These are phyloP conservation scores for Lithophane socia DNA, from an alignment of 2,888 invertebrate genomes.

Conservation along the genomic window DNA sequence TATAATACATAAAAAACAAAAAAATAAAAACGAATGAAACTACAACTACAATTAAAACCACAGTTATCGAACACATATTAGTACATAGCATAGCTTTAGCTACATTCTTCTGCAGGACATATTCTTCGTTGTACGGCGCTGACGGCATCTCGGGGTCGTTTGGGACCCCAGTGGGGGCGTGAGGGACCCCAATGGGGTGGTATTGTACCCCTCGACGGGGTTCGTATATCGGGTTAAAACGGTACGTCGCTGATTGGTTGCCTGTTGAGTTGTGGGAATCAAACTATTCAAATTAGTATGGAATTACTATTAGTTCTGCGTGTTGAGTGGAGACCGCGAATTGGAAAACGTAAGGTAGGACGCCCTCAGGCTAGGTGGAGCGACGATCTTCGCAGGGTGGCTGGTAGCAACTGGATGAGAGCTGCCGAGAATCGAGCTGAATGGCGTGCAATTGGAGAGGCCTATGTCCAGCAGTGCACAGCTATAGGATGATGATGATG, in stretches of 20 bases:
- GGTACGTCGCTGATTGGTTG: slow-evolving; percentile 11
- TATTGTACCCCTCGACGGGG: slow-evolving; percentile 11
- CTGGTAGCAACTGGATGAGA: no score
- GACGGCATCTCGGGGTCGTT: slow-evolving; percentile 39
- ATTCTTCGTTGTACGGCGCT: slow-evolving; percentile 53
- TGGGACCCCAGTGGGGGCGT: not conserved
- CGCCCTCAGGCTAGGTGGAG: no score
- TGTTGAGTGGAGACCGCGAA: no score
- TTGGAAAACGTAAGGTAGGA: no score
- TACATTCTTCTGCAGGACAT: slow-evolving; percentile 11
- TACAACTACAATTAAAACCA: slow-evolving; percentile 12
- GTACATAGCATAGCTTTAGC: slow-evolving; percentile 36
- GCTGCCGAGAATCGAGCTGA: no score
- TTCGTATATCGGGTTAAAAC: slow-evolving; percentile 21
- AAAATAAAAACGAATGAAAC: slow-evolving; percentile 27
- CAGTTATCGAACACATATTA: slow-evolving; percentile 38
- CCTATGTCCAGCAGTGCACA: no score
- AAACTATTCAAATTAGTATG: slow-evolving; percentile 37
- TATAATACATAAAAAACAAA: slow-evolving; percentile 31
- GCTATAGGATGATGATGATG: no score
- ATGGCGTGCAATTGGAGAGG: no score
- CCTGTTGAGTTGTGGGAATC: slow-evolving; percentile 21
- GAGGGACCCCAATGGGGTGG: not conserved
- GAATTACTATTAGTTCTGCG: no score
- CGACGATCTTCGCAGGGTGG: no score